A percentile compares a stretch with the other conserved stretches of the same genome.
Evolutionary conservation across 30 jellyfish, hydroid and myxozoan genomes (phyloP).

Genomic region (Chrysaora quinquecirrha): DNA sequence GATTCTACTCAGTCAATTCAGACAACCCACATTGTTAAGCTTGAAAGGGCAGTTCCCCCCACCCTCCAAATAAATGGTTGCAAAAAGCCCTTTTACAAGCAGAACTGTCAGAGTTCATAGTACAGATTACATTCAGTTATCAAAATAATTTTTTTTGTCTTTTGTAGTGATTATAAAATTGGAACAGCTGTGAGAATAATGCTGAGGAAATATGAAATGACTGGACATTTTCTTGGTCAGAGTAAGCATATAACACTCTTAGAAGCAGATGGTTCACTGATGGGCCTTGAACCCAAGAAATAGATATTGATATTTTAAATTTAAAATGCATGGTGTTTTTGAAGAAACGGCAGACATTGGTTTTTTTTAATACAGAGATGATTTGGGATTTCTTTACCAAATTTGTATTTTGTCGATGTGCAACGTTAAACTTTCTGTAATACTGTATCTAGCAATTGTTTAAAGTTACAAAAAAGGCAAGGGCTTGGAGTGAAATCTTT

Average conservation of each 20-base stretch:
- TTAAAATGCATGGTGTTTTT: no score
- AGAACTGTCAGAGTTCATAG: background rate
- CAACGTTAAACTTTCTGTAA: no score
- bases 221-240: constrained; percentile 95
- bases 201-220: constrained; percentile 74
- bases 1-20: background rate
- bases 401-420: no score
- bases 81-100: background rate
- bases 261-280: constrained; percentile 87
- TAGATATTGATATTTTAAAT: no score
- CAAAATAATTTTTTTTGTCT: background rate
- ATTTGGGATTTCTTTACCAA: no score
- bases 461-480: no score
- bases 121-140: background rate
- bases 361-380: no score
- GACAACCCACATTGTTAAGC: background rate
- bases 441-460: no score
- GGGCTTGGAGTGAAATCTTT: no score
- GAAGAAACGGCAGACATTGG: no score
- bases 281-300: constrained; percentile 66
- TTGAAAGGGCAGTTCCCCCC: background rate
- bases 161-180: constrained; percentile 39
- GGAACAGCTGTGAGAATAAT: constrained; percentile 76
- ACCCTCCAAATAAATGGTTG: background rate
- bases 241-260: constrained; percentile 69